Evolutionary conservation across 2,888 invertebrate genomes (phyloP), one percentile per base, ranked within the genome.

Genomic region (Anodontia alba): DNA sequence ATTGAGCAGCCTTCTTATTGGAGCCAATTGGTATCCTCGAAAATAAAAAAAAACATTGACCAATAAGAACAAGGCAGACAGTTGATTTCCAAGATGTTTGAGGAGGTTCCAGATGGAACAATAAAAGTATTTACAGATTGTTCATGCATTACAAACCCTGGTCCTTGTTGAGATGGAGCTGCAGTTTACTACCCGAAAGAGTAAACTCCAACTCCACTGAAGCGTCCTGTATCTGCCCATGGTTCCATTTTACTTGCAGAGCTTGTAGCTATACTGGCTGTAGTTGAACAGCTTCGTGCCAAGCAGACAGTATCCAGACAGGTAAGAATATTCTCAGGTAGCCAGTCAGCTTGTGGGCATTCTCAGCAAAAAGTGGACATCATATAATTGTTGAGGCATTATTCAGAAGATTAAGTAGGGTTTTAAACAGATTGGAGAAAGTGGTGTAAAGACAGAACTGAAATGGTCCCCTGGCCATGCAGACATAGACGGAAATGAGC

Each of bases 121-220:
- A 12, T 33, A 3, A 5, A 33, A 1, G 3, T 2, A 1, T 62
- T 62, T 33, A 62, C 62, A 33, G 62, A 62, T 62, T 8, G 62
- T 3, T 62, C 33, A 20, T 62, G 62, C n/a, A 8, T 57, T 17
- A 12, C 62, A 5, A 62, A 33, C 17, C 33, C 62, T 62, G 62
- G 62, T 33, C 62, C 62, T 8, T 62, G 62, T 33, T 31, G 62
- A 33, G 62, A 31, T n/a, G 62, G 62, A 5, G 62, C 62, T 33
- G 62, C 33, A 17, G 12, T 62, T 29, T 62, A 62, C 23, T 20
- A n/a, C 5, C 62, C 62, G 12, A 15, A 54, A 3, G 33, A 17
- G 12, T 2, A 31, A 33, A 5, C 7, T 2, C 15, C 1, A 33
- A 33, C 17, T 3, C 1, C 15, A 1, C 2, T 62, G 1, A 62